Base-by-base conservation (phyloP, 2,797 vertebrate species). In the Myotis vivesi region DNA sequence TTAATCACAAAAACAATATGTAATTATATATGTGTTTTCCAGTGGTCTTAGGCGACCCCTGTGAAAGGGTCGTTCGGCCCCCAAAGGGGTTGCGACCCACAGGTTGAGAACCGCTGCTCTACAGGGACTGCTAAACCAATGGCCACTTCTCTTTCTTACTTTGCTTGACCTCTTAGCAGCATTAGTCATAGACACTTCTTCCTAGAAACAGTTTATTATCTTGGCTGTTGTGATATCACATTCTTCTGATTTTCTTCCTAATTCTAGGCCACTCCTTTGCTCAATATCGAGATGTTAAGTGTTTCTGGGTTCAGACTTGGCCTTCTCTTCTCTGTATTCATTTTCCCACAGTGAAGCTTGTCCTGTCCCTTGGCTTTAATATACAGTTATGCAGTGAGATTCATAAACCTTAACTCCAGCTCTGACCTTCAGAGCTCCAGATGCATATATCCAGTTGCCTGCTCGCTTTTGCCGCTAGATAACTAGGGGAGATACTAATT, bases 181-280 rank as follows among this genome's bases (percentile, higher is more conserved):
- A 77, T 89, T 82, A 89, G 41, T 92, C 85, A 81, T 81, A 55
- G 92, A 76, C n/a, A 72, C 17, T 71, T 83, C 38, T 86, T 90
- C 71, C 33, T 91, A 84, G 84, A 94, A 94, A 77, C 16, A 79
- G 46, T 82, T 90, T 90, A 68, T 76, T 90, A 36, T 90, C 59
- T 81, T 81, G 68, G 12, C 72, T 92, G 22, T 81, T 81, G 44
- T 69, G 49, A 90, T 41, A 68, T 59, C 86, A 81, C 9, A 30
- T 51, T 84, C 33, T 80, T 30, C 66, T 89, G 51, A 90, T 75
- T 73, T 86, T 86, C 81, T 86, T 89, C 80, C 36, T 86, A 86
- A 49, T 49, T 79, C 25, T 89, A 95, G 77, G 33, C 51, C 59
- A 66, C 36, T 95, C n/a, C 22, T 82, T 85, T 92, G 81, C 30